Conservation (phyloP, 2,113 vertebrate species). For the Apaloderma vittatum region DNA sequence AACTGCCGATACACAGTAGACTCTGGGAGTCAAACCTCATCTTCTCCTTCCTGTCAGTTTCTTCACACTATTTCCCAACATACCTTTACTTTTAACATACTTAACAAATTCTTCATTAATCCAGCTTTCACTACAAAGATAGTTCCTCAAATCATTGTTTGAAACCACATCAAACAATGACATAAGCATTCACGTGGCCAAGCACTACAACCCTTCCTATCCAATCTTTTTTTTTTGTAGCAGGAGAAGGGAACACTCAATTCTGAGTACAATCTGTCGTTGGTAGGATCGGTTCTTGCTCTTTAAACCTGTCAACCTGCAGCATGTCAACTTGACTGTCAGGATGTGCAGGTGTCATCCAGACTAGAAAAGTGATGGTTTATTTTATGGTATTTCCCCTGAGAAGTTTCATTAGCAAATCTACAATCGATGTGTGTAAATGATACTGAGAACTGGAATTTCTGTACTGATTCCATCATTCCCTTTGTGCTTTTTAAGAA, state of each 20-base stretch:
- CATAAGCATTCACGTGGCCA: neutral
- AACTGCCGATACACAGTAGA: neutral
- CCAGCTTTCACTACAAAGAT: neutral
- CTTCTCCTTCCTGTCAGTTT: neutral
- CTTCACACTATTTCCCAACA: neutral
- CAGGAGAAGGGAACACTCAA: neutral
- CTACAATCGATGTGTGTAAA: neutral
- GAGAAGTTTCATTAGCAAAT: neutral
- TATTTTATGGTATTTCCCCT: neutral
- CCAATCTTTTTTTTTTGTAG: neutral
- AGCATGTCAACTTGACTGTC: neutral
- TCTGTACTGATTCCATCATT: neutral
- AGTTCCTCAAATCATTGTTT: neutral
- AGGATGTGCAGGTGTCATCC: neutral
- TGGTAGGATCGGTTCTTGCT: neutral
- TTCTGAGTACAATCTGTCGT: neutral
- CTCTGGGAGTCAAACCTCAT: neutral
- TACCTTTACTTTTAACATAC: neutral
- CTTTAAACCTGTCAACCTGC: neutral
- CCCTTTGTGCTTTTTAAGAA: neutral
- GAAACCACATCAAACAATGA: neutral
- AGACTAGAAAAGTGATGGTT: neutral
- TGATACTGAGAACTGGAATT: neutral
- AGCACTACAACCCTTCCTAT: neutral
- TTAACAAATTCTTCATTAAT: neutral